Percentiles rank a stretch among this genome's conserved stretches.
Conservation (phyloP, 2,888 invertebrate genomes). For the Meteorus colon region DNA sequence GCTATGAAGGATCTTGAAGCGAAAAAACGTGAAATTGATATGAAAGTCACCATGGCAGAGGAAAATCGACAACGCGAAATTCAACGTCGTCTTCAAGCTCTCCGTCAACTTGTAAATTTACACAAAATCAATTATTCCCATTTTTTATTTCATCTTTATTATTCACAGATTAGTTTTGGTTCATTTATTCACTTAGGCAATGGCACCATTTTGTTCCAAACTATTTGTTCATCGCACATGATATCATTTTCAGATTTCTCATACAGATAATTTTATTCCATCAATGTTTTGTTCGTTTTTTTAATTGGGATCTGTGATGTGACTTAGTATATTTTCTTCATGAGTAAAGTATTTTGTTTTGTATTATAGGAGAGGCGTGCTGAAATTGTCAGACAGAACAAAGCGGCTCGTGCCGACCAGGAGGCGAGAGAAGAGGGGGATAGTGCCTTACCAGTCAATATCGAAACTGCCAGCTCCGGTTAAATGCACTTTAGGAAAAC, state of each 20-base stretch:
- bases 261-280: background rate
- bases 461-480: conserved; percentile 80
- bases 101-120: conserved; percentile 84
- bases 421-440: conserved; percentile 70
- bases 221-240: background rate
- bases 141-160: conserved; percentile 28
- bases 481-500: conserved; percentile 66
- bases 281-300: background rate
- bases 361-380: conserved; percentile 89
- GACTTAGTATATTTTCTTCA: conserved; percentile 45
- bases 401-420: conserved; percentile 80
- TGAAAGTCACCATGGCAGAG: conserved; percentile 86
- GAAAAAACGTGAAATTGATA: conserved; percentile 76
- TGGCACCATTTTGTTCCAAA: background rate
- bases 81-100: conserved; percentile 88
- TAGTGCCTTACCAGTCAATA: conserved; percentile 69
- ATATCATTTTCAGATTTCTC: background rate
- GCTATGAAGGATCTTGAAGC: conserved; percentile 81
- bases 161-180: conserved; percentile 36
- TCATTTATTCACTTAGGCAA: background rate
- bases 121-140: conserved; percentile 29
- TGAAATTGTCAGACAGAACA: conserved; percentile 93
- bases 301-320: background rate
- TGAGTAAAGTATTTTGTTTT: background rate
- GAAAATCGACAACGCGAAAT: conserved; percentile 89